Percentiles rank a stretch among this genome's conserved stretches.
These are phyloP conservation scores for Thymelicus sylvestris DNA, from an alignment of 2,888 invertebrate species.

Conservation along the genomic window DNA sequence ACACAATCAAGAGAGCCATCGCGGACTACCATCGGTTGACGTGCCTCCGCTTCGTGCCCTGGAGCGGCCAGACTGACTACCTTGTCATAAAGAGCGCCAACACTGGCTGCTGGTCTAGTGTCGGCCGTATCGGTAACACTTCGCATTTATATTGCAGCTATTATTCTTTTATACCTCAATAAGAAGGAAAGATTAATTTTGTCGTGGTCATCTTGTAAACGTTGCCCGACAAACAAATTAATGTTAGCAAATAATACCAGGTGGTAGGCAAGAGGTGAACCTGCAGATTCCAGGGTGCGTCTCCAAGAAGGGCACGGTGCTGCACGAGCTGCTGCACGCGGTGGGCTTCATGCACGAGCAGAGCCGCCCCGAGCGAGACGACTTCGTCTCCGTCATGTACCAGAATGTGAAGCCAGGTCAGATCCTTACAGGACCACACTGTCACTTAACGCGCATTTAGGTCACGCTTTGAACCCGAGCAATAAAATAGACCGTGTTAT, in stretches of 20 bases:
- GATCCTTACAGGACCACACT: no score
- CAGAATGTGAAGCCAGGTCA: constrained; percentile 87
- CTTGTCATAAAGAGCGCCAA: constrained; percentile 87
- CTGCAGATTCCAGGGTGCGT: constrained; percentile 90
- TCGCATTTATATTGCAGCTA: not conserved
- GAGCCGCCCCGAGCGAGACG: constrained; percentile 90
- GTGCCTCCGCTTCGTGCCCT: constrained; percentile 89
- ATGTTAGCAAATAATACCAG: constrained; percentile 47
- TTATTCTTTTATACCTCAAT: no score
- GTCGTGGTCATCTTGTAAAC: no score
- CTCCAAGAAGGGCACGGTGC: constrained; percentile 88
- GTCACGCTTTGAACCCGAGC: no score
- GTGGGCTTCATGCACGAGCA: constrained; percentile 93
- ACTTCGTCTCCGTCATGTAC: constrained; percentile 87
- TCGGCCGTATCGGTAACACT: constrained; percentile 87
- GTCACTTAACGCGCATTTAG: no score
- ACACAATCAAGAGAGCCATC: constrained; percentile 88
- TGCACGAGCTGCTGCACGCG: constrained; percentile 93
- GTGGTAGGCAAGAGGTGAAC: constrained; percentile 88
- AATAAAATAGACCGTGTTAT: no score
- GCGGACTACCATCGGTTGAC: constrained; percentile 90
- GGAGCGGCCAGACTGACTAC: constrained; percentile 87
- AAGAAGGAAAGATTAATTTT: no score
- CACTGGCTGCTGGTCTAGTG: constrained; percentile 93
- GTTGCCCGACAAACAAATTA: not conserved